A percentile compares a stretch with the other conserved stretches of the same genome.
Conservation (phyloP, 2,888 invertebrate genomes). For the Lissonota sp. region DNA sequence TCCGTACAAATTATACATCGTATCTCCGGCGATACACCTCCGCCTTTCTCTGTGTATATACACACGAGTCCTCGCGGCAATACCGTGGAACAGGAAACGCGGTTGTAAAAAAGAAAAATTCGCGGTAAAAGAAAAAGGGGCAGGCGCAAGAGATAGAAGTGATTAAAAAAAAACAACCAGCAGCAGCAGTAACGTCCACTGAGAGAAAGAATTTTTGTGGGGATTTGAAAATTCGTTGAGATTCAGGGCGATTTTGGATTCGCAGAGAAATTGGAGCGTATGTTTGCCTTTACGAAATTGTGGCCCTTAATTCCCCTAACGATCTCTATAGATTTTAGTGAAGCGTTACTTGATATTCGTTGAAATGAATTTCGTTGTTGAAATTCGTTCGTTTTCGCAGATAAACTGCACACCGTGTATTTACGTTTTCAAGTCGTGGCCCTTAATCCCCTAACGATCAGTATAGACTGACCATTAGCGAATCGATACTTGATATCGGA, state of each 20-base stretch:
- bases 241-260: no score
- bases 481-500: constrained; percentile 8
- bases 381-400: no score
- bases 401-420: no score
- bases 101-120: background rate
- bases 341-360: no score
- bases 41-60: constrained; percentile 5
- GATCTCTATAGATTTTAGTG: no score
- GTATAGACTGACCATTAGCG: no score
- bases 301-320: no score
- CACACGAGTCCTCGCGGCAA: constrained; percentile 23
- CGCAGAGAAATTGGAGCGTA: no score
- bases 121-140: constrained; percentile 14
- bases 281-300: no score
- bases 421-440: no score
- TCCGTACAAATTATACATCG: constrained; percentile 61
- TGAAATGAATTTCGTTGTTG: no score
- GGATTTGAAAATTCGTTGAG: constrained; percentile 39
- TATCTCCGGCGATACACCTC: constrained; percentile 47
- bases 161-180: constrained; percentile 20
- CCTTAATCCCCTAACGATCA: no score
- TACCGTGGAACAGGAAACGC: background rate
- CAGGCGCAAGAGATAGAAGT: constrained; percentile 33
- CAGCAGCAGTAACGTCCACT: background rate
- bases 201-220: constrained; percentile 40